phyloP scores from a whole-genome alignment of 2,113 vertebrate species.

The Phylloscopus trochilus region DNA sequence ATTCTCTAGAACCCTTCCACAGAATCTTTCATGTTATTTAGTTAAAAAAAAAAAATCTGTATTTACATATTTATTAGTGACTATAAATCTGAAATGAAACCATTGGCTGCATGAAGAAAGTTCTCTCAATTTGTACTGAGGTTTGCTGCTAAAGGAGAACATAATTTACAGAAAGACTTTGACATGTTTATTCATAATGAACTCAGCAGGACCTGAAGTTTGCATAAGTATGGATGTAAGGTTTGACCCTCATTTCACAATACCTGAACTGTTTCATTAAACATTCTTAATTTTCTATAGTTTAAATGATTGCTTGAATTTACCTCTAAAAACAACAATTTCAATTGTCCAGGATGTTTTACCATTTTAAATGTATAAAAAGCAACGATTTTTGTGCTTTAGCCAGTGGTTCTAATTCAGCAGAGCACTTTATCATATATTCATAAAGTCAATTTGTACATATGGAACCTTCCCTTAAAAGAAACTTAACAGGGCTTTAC shows the following conservation, averaged over 20 bases:
- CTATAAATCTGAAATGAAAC: neutral
- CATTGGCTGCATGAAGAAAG: neutral
- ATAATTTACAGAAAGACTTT: neutral
- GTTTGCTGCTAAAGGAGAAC: neutral
- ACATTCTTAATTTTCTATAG: neutral
- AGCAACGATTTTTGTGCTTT: neutral
- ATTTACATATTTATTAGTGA: neutral
- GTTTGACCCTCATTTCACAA: neutral
- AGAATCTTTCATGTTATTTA: neutral
- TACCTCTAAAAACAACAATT: neutral
- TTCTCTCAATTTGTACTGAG: neutral
- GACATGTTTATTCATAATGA: neutral
- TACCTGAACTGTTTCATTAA: neutral
- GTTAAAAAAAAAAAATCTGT: neutral
- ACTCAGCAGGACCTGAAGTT: neutral
- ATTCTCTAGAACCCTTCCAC: neutral
- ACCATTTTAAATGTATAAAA: neutral
- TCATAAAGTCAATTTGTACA: neutral
- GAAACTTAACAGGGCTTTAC: neutral
- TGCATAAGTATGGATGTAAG: neutral
- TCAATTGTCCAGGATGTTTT: neutral
- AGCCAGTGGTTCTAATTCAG: neutral
- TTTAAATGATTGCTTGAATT: neutral
- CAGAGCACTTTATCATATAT: neutral
- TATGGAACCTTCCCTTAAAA: neutral